Evolutionary conservation across 2,888 invertebrate genomes (phyloP).

Genomic region (Kryphioiulus occultus): DNA sequence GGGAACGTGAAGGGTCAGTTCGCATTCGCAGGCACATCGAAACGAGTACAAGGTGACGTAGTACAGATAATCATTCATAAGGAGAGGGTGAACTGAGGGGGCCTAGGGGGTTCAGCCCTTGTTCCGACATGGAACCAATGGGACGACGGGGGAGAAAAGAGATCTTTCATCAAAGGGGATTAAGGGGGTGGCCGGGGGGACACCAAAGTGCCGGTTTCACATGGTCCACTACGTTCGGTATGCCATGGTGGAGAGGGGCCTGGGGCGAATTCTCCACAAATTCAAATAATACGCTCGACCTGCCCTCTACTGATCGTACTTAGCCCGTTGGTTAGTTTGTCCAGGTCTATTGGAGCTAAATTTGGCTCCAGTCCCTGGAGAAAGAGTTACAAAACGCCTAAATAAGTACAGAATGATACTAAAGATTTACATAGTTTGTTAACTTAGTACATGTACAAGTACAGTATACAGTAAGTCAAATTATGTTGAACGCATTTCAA

Average conservation of each 20-base stretch:
- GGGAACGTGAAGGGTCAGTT: background rate
- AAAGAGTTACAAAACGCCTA: too few species aligned
- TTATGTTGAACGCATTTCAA: too few species aligned
- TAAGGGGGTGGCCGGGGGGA: background rate
- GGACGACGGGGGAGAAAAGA: conserved; percentile 15
- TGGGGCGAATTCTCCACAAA: background rate
- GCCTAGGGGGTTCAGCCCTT: background rate
- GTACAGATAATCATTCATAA: background rate
- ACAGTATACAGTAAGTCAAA: too few species aligned
- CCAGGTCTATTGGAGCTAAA: too few species aligned
- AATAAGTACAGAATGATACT: too few species aligned
- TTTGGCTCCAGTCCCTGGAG: background rate
- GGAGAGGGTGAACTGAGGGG: background rate
- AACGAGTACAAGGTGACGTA: conserved; percentile 6
- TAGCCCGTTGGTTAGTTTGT: background rate
- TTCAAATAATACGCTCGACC: background rate
- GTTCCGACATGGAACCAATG: background rate
- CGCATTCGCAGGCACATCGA: too few species aligned
- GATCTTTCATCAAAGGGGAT: conserved; percentile 20
- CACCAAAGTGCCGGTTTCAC: conserved; percentile 8
- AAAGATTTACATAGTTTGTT: too few species aligned
- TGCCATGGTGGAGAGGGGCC: background rate
- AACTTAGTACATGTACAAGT: too few species aligned
- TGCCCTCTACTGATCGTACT: background rate
- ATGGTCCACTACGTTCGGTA: background rate